phyloP scores from a whole-genome alignment of 1,140 invertebrate genomes.

The Drosophila micromelanica region DNA sequence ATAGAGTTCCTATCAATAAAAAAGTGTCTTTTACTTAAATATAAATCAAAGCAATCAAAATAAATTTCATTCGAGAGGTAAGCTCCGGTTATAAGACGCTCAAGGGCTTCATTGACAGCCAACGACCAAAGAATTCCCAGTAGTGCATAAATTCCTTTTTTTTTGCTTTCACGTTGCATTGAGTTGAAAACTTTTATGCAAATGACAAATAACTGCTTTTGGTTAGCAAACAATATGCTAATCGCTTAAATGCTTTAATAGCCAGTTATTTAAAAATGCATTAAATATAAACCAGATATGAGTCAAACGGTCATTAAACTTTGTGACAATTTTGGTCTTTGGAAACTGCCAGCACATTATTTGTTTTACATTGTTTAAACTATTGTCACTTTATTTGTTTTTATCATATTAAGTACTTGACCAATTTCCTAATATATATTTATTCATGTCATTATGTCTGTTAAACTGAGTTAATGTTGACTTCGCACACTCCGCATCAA shows the following conservation, averaged over 20 bases:
- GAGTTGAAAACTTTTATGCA: neutral
- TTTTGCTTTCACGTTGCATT: neutral
- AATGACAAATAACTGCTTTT: neutral
- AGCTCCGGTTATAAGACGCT: neutral
- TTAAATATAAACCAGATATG: neutral
- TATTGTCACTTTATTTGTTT: neutral
- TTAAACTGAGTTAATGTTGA: neutral
- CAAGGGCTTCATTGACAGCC: neutral
- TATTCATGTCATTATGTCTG: too few species aligned
- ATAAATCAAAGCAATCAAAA: constrained; percentile 2
- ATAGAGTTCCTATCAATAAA: neutral
- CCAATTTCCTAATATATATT: neutral
- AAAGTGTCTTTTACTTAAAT: neutral
- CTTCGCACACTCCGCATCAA: constrained; percentile 8
- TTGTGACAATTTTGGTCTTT: neutral
- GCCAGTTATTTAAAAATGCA: neutral
- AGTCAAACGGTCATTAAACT: neutral
- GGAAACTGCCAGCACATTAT: neutral
- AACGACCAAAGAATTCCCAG: constrained; percentile 6
- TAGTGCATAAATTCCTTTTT: neutral
- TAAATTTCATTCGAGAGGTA: neutral
- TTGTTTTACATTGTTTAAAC: neutral
- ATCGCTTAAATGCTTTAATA: neutral
- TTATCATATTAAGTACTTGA: neutral
- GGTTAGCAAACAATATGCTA: neutral